Base-by-base conservation (phyloP, 1,140 invertebrate genomes). In the Lanistes nyassanus region DNA sequence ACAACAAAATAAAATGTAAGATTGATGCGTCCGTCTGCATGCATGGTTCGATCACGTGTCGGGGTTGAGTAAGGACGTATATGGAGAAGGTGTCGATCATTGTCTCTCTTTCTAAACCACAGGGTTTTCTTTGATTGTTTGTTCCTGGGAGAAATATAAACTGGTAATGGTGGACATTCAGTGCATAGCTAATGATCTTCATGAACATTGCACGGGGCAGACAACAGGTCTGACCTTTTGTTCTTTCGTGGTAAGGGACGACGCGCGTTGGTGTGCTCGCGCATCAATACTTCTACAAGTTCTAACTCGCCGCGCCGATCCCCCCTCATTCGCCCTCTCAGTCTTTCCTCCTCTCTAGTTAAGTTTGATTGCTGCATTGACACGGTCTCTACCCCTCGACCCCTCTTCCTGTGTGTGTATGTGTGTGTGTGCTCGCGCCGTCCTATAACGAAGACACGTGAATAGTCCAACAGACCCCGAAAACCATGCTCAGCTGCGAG, bases 291-390 rank as follows among this genome's bases (percentile, higher is more conserved):
- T 34, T 3, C 36, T 34, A 23, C 37, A 31, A n/a, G 31, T 19
- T 73, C 70, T 36, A 23, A 31, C 55, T 29, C 53, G 64, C 26
- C 36, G 19, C 36, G n/a, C 34, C 23, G 7, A 34, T 62, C 11
- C 29, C 53, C 31, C 26, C 23, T 31, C 51, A 4, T 36, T n/a
- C 72, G 23, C 29, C 47, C 58, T 74, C 29, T 65, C 39, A 39
- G 56, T 65, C 58, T 65, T 31, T 65, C 31, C 26, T 23, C 26
- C 58, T 74, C 51, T 60, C 53, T 42, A 3, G 26, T 39, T 47
- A 51, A 23, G 34, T 62, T 60, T 34, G 42, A 5, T 60, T 51
- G n/a, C 26, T n/a, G 42, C 36, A 36, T 37, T 26, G 13, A n/a
- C 58, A 31, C 72, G 26, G 21, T 9, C 55, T 21, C 66, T 36